Percentiles rank a stretch among this genome's conserved stretches.
Evolutionary conservation across 2,797 vertebrate species (phyloP).

Genomic region (Sebastes aleutianus): DNA sequence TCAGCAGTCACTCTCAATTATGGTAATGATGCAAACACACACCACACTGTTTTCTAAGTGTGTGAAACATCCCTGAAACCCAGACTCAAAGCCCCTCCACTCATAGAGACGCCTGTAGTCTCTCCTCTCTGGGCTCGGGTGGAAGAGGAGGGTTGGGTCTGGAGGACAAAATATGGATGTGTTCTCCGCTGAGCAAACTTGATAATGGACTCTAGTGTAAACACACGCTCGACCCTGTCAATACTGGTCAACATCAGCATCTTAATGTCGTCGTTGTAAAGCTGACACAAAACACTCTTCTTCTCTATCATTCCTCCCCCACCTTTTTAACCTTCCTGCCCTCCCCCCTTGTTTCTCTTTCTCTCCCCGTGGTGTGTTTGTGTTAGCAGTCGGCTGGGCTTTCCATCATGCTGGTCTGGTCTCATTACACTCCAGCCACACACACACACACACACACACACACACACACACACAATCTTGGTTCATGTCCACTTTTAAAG

Average conservation of each 20-base stretch:
- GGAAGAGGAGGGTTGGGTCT: background rate
- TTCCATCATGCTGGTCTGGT: conserved; percentile 76
- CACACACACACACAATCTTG: conserved; percentile 9
- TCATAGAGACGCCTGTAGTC: background rate
- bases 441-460: conserved; percentile 43
- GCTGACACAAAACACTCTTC: conserved; percentile 57
- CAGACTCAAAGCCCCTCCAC: conserved; percentile 4
- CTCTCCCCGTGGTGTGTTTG: conserved; percentile 72
- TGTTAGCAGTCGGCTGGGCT: conserved; percentile 80
- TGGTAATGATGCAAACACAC: conserved; percentile 71
- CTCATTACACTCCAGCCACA: conserved; percentile 70
- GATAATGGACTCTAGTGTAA: conserved; percentile 72
- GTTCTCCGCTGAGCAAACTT: conserved; percentile 32
- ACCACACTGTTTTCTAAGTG: conserved; percentile 45
- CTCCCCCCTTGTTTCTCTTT: background rate
- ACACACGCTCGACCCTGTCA: conserved; percentile 54
- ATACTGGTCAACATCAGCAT: conserved; percentile 64
- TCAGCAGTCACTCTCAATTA: conserved; percentile 67
- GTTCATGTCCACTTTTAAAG: background rate
- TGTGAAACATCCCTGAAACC: conserved; percentile 49
- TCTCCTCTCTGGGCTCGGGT: conserved; percentile 2
- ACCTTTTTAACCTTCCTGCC: conserved; percentile 23
- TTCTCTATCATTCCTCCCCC: conserved; percentile 35
- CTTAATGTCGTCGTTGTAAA: conserved; percentile 40
- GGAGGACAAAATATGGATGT: conserved; percentile 38